These are phyloP conservation scores for Iguana delicatissima DNA, from an alignment of 2,797 vertebrate species.

Conservation along the genomic window DNA sequence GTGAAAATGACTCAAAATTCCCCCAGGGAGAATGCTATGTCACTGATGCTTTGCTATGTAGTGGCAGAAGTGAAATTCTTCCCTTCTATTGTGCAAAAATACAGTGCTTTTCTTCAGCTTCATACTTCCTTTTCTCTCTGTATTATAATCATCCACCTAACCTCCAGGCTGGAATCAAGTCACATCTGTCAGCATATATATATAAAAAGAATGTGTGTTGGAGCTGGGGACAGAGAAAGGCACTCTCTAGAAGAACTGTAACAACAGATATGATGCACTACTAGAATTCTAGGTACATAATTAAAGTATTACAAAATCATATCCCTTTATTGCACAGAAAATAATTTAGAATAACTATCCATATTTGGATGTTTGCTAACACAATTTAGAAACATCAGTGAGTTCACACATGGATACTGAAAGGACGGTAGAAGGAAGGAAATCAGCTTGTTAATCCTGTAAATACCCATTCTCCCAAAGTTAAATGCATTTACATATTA, in stretches of 20 bases:
- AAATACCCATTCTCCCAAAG: neutral
- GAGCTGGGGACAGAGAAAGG: neutral
- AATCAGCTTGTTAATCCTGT: neutral
- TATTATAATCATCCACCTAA: neutral
- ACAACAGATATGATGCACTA: neutral
- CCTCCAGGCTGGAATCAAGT: slow-evolving; percentile 6
- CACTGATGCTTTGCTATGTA: fast-evolving
- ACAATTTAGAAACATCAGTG: neutral
- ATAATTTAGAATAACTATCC: neutral
- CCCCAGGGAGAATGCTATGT: neutral
- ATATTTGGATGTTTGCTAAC: neutral
- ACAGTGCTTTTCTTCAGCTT: neutral
- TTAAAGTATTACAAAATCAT: neutral
- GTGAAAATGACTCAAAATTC: neutral
- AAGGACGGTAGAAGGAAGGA: neutral
- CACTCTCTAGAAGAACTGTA: neutral
- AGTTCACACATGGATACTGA: neutral
- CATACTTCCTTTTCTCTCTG: neutral
- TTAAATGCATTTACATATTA: neutral
- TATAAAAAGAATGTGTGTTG: neutral
- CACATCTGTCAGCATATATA: neutral
- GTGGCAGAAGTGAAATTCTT: neutral
- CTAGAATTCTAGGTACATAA: neutral
- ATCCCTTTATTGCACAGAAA: neutral
- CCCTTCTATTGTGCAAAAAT: neutral